Conservation (phyloP, 1,140 invertebrate genomes). For the Cotesia typhae region DNA sequence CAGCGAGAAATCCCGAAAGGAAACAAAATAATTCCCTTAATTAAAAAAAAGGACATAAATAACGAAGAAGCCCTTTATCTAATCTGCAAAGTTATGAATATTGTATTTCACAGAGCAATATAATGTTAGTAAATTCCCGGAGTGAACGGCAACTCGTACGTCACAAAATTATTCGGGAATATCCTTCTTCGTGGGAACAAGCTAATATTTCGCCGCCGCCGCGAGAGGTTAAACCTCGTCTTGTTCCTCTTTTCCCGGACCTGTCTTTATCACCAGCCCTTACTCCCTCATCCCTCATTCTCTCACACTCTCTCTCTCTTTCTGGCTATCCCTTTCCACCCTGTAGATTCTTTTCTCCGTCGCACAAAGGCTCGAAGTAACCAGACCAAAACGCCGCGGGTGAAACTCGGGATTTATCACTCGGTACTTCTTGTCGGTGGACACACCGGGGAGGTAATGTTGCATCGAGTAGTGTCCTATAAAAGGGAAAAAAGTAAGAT, state of each 20-base stretch:
- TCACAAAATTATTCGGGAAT: constrained; percentile 56
- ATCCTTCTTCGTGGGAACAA: constrained; percentile 50
- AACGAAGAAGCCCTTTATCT: not conserved
- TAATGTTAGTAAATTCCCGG: constrained; percentile 24
- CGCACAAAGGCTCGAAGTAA: constrained; percentile 38
- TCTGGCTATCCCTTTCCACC: constrained; percentile 8
- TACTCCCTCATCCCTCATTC: not conserved
- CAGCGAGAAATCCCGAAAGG: too few species aligned
- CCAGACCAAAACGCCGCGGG: constrained; percentile 55
- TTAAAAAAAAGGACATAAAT: constrained; percentile 1
- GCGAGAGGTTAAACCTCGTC: constrained; percentile 30
- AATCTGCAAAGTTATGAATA: constrained; percentile 5
- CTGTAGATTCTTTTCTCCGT: not conserved
- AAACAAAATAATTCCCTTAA: not conserved
- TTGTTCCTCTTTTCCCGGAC: not conserved
- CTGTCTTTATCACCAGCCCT: constrained; percentile 7
- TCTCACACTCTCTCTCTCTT: constrained; percentile 2
- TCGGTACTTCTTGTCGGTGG: constrained; percentile 48
- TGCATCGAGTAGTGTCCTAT: too few species aligned
- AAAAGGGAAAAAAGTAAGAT: not conserved
- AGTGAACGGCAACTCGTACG: constrained; percentile 39
- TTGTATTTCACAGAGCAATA: constrained; percentile 1
- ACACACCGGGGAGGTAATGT: too few species aligned
- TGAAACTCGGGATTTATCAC: constrained; percentile 57
- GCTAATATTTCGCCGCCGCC: constrained; percentile 54